Conservation (phyloP, 2,113 vertebrate species). For the Spea bombifrons region DNA sequence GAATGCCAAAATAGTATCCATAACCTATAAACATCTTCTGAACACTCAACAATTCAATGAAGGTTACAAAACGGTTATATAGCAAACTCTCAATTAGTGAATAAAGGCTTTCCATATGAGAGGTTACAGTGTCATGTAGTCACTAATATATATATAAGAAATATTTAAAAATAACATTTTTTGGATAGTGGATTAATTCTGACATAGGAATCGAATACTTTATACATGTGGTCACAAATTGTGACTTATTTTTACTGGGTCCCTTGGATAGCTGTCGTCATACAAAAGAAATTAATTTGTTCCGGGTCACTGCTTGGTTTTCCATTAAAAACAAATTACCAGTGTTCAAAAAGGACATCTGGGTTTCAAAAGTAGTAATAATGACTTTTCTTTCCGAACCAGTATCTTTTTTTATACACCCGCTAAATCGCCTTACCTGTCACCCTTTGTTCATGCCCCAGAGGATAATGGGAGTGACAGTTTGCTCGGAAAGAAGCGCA, state of each 20-base stretch:
- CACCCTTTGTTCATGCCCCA: conserved; percentile 56
- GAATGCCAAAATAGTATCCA: too few relatives aligned
- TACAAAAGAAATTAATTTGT: conserved; percentile 99
- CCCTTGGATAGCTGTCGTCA: conserved; percentile 74
- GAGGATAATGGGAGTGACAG: conserved; percentile 63
- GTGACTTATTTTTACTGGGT: conserved; percentile 57
- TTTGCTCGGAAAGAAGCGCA: conserved; percentile 55
- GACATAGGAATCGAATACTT: background rate
- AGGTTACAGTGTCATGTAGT: too few relatives aligned
- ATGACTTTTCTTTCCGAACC: conserved; percentile 81
- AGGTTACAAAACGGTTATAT: too few relatives aligned
- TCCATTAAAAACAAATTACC: conserved; percentile 99
- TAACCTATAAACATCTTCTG: too few relatives aligned
- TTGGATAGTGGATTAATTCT: too few relatives aligned
- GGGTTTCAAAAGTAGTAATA: conserved; percentile 89
- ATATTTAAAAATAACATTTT: too few relatives aligned
- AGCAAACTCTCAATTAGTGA: too few relatives aligned
- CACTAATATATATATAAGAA: too few relatives aligned
- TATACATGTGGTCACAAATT: conserved; percentile 47
- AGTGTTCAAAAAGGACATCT: conserved; percentile 98
- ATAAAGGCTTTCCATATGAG: too few relatives aligned
- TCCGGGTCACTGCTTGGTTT: conserved; percentile 98
- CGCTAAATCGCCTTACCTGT: conserved; percentile 70
- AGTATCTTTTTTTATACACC: conserved; percentile 57
- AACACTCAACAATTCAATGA: too few relatives aligned